Evolutionary conservation across 2,888 invertebrate species (phyloP).

Genomic region (Branchinecta sandiegonensis): DNA sequence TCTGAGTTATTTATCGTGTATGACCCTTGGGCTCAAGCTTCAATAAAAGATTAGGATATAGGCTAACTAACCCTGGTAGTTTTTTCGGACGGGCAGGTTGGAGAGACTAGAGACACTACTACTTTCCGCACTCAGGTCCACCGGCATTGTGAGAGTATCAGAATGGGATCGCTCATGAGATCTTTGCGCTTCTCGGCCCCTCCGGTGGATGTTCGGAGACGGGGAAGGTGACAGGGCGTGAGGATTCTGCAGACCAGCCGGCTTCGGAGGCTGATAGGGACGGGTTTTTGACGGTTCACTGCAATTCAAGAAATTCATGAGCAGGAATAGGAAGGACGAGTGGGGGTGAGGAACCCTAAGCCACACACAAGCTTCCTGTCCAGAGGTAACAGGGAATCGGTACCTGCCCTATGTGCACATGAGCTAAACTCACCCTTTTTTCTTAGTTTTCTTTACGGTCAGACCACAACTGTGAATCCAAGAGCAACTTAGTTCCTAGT

Average conservation of each 20-base stretch:
- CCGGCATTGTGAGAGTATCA: slow-evolving; percentile 69
- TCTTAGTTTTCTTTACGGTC: too few species aligned
- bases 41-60: neutral
- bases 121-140: slow-evolving; percentile 83
- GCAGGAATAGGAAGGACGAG: too few species aligned
- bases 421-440: too few species aligned
- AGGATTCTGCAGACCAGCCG: slow-evolving; percentile 36
- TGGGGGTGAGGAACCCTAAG: too few species aligned
- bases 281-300: slow-evolving; percentile 50
- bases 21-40: too few species aligned
- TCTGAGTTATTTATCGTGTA: too few species aligned
- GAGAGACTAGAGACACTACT: slow-evolving; percentile 86
- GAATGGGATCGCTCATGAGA: slow-evolving; percentile 72
- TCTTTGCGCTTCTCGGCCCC: slow-evolving; percentile 43
- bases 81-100: slow-evolving; percentile 74
- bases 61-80: slow-evolving; percentile 31
- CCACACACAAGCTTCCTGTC: too few species aligned
- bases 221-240: slow-evolving; percentile 38
- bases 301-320: neutral
- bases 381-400: too few species aligned
- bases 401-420: too few species aligned
- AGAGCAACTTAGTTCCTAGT: too few species aligned
- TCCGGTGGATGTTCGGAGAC: slow-evolving; percentile 32
- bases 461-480: too few species aligned
- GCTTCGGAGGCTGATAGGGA: slow-evolving; percentile 66